phyloP scores from a whole-genome alignment of 1,140 invertebrate species.

The Vanessa atalanta region DNA sequence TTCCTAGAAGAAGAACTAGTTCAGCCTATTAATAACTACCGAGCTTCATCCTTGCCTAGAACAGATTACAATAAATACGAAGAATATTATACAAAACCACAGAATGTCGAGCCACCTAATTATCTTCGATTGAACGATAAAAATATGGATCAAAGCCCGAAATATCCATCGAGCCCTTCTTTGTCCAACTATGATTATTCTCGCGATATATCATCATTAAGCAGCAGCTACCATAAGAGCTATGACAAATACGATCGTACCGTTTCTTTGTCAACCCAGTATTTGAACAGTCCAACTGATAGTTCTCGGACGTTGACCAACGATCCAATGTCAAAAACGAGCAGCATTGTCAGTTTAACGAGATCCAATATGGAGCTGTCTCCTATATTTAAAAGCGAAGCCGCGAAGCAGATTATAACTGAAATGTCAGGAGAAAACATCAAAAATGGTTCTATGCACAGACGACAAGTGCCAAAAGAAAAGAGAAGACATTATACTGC shows the following conservation, averaged over 20 bases:
- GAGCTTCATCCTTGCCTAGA: conserved; percentile 69
- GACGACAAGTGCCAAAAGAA: conserved; percentile 87
- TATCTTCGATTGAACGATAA: conserved; percentile 57
- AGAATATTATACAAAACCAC: conserved; percentile 60
- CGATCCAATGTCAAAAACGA: conserved; percentile 72
- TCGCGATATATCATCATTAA: conserved; percentile 64
- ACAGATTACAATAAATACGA: conserved; percentile 68
- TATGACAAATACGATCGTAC: conserved; percentile 69
- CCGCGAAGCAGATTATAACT: conserved; percentile 90
- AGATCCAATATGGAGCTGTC: conserved; percentile 74
- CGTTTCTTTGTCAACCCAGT: conserved; percentile 68
- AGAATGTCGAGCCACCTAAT: conserved; percentile 48
- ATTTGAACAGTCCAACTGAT: conserved; percentile 72
- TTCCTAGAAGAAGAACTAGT: conserved; percentile 81
- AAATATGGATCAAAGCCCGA: conserved; percentile 71
- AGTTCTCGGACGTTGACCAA: conserved; percentile 73
- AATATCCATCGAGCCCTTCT: conserved; percentile 74
- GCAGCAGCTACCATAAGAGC: conserved; percentile 70
- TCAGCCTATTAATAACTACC: conserved; percentile 63
- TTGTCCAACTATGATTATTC: conserved; percentile 74
- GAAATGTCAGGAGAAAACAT: conserved; percentile 86
- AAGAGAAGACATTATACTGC: conserved; percentile 94
- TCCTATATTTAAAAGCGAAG: conserved; percentile 91
- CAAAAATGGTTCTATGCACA: conserved; percentile 77
- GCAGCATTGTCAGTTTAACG: conserved; percentile 69